phyloP scores from a whole-genome alignment of 2,113 vertebrate species.

The Micromys minutus region DNA sequence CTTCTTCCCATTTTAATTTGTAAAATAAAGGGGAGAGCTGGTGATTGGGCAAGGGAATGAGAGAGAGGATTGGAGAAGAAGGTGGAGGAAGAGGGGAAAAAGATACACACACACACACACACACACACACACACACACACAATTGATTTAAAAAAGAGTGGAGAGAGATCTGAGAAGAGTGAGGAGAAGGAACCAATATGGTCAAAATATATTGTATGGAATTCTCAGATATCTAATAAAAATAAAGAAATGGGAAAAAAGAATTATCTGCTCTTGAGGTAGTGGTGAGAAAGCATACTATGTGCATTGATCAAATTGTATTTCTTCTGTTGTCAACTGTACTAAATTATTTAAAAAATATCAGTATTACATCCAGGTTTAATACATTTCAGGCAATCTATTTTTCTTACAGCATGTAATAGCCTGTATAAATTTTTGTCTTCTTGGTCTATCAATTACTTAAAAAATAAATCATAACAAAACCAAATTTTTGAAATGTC shows the following conservation, averaged over 20 bases:
- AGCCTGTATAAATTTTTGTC: background rate
- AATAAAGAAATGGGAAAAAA: background rate
- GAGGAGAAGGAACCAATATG: background rate
- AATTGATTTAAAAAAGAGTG: background rate
- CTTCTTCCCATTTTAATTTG: no score
- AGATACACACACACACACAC: background rate
- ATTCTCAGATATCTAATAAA: background rate
- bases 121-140: background rate
- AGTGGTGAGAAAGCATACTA: background rate
- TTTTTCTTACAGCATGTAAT: conserved; percentile 26
- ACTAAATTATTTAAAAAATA: background rate
- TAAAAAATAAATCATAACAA: conserved; percentile 14
- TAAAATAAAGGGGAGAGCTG: no score
- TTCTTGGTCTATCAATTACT: conserved; percentile 15
- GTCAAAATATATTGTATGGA: background rate
- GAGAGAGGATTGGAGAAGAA: no score
- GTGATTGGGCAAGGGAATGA: no score
- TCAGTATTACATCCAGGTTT: background rate
- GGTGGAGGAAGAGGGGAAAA: no score
- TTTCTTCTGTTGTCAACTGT: conserved; percentile 11
- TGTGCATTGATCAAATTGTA: background rate
- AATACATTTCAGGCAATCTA: background rate
- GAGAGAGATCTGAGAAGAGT: background rate
- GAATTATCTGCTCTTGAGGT: background rate
- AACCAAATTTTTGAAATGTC: background rate